phyloP scores from a whole-genome alignment of 2,113 vertebrate species.

The Phalacrocorax carbo region DNA sequence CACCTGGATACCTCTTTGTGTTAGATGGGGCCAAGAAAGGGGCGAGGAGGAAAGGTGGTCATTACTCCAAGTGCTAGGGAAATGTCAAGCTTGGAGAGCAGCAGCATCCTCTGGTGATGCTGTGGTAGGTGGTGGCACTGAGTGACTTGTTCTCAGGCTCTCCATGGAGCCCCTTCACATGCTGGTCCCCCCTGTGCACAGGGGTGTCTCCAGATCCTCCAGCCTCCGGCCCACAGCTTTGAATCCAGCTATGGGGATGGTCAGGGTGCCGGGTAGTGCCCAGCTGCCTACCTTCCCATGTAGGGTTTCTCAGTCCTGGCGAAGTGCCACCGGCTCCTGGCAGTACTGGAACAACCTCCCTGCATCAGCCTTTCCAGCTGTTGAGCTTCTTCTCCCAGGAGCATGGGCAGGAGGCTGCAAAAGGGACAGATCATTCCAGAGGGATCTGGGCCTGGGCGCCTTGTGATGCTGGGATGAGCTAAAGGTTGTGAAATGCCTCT shows the following conservation, averaged over 20 bases:
- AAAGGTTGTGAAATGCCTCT: background rate
- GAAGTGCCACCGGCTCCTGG: background rate
- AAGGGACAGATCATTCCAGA: background rate
- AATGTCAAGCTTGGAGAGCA: background rate
- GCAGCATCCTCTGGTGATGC: background rate
- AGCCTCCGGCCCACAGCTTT: background rate
- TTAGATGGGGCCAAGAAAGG: background rate
- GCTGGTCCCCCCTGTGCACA: background rate
- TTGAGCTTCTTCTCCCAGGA: background rate
- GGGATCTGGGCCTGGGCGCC: too few relatives aligned
- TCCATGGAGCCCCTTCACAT: accelerated
- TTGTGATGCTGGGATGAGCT: accelerated
- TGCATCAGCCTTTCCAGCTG: background rate
- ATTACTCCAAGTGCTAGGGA: background rate
- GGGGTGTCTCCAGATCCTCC: background rate
- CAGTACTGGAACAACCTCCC: background rate
- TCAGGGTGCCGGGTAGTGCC: accelerated
- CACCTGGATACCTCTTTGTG: background rate
- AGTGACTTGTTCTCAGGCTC: background rate
- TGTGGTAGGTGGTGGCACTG: background rate
- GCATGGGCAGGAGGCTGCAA: background rate
- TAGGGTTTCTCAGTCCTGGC: background rate
- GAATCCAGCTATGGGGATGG: background rate
- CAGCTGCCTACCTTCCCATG: accelerated
- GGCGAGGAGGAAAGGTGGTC: background rate